A percentile compares a stretch with the other conserved stretches of the same genome.
These are phyloP conservation scores for Sminthurides bifidus DNA, from an alignment of 1,140 invertebrate genomes.

Conservation along the genomic window DNA sequence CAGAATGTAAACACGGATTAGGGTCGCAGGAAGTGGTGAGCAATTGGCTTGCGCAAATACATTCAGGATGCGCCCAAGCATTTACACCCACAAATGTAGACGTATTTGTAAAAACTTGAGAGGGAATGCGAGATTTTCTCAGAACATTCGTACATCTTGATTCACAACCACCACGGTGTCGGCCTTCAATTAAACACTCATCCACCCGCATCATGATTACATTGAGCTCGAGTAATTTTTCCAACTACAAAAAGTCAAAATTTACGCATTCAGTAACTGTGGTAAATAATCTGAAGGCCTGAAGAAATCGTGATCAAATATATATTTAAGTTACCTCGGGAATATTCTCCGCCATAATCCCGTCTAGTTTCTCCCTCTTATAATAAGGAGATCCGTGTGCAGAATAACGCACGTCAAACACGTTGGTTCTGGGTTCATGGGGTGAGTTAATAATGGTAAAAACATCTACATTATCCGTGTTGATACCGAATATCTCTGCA, in stretches of 20 bases:
- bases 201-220: conserved; percentile 77
- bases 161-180: conserved; percentile 47
- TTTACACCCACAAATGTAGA: conserved; percentile 79
- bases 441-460: conserved; percentile 71
- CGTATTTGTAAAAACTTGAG: conserved; percentile 71
- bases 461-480: conserved; percentile 72
- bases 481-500: conserved; percentile 59
- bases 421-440: conserved; percentile 42
- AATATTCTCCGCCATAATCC: conserved; percentile 54
- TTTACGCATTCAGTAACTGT: no score
- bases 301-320: no score
- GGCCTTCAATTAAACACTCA: conserved; percentile 64
- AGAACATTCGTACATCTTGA: conserved; percentile 59
- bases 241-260: conserved; percentile 41
- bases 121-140: conserved; percentile 55
- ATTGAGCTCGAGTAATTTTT: conserved; percentile 53
- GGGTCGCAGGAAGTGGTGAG: conserved; percentile 29
- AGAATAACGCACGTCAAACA: conserved; percentile 72
- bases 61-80: conserved; percentile 62
- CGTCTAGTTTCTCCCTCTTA: conserved; percentile 68
- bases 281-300: no score
- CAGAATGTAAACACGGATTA: conserved; percentile 39
- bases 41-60: conserved; percentile 48
- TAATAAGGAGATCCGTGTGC: conserved; percentile 87
- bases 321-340: conserved; percentile 43